These are phyloP conservation scores for Malacoctenus gilli DNA, from an alignment of 2,797 vertebrate genomes.

Conservation along the genomic window DNA sequence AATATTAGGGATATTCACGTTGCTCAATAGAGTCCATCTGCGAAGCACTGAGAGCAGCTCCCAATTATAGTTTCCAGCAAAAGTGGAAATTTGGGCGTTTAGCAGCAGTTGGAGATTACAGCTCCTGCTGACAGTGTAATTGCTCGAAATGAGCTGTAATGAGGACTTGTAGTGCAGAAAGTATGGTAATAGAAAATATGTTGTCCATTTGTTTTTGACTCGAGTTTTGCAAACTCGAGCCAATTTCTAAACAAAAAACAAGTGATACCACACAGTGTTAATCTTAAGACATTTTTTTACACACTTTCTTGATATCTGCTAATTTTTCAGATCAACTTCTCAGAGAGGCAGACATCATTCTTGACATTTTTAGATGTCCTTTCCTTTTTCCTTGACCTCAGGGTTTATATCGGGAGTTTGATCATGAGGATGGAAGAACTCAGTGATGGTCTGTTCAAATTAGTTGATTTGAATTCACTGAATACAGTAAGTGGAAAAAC, in stretches of 20 bases:
- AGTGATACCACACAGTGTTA: too few species aligned
- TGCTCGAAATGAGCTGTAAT: slow-evolving; percentile 74
- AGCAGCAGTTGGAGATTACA: slow-evolving; percentile 74
- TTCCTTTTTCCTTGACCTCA: slow-evolving; percentile 42
- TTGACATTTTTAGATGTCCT: too few species aligned
- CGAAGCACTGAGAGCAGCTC: slow-evolving; percentile 61
- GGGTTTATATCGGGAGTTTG: slow-evolving; percentile 57
- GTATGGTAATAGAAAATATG: slow-evolving; percentile 56
- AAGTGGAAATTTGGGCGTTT: slow-evolving; percentile 75
- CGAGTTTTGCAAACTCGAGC: slow-evolving; percentile 51
- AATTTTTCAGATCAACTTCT: too few species aligned
- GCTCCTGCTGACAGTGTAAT: slow-evolving; percentile 78
- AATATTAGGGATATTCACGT: slow-evolving; percentile 76
- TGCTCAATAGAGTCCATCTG: slow-evolving; percentile 71
- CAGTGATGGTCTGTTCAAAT: slow-evolving; percentile 19
- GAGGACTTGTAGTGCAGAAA: slow-evolving; percentile 68
- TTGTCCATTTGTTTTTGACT: slow-evolving; percentile 60
- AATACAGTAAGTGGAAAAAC: slow-evolving; percentile 47
- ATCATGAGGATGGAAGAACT: slow-evolving; percentile 58
- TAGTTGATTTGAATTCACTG: slow-evolving; percentile 41
- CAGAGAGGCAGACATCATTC: too few species aligned
- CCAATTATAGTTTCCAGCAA: slow-evolving; percentile 76
- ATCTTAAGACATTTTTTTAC: too few species aligned
- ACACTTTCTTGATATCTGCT: too few species aligned
- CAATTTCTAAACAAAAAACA: slow-evolving; percentile 44